These are phyloP conservation scores for Sogatella furcifera DNA, from an alignment of 1,140 invertebrate genomes.

Conservation along the genomic window DNA sequence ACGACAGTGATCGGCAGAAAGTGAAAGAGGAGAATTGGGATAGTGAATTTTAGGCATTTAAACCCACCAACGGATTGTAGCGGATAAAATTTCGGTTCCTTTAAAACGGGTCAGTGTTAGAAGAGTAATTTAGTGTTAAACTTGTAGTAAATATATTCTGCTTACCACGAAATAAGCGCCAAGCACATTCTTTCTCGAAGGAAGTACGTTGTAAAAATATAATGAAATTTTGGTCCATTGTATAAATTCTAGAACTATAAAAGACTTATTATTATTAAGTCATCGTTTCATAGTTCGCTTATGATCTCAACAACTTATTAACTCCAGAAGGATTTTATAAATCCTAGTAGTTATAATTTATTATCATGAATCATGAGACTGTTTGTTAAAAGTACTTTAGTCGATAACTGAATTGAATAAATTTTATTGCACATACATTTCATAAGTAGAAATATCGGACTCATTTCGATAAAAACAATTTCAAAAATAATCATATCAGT, in stretches of 20 bases:
- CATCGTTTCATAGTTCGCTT: neutral
- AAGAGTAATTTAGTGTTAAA: neutral
- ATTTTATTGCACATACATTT: too few relatives aligned
- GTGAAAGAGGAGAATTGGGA: conserved; percentile 24
- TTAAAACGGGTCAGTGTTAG: conserved; percentile 22
- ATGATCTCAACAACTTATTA: conserved; percentile 1
- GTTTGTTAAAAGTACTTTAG: neutral
- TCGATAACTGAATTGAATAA: neutral
- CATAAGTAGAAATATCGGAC: too few relatives aligned
- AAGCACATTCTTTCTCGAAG: too few relatives aligned
- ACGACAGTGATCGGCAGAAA: conserved; percentile 15
- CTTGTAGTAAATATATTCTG: too few relatives aligned
- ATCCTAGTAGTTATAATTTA: neutral
- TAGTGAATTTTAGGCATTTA: conserved; percentile 19
- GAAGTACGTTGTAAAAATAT: too few relatives aligned
- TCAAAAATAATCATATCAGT: neutral
- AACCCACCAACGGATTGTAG: neutral
- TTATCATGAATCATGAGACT: neutral
- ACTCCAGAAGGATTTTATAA: neutral
- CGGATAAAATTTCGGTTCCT: conserved; percentile 3
- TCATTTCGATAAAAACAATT: too few relatives aligned
- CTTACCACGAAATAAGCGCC: too few relatives aligned
- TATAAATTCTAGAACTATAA: too few relatives aligned
- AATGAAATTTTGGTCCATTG: too few relatives aligned
- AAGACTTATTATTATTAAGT: too few relatives aligned